These are phyloP conservation scores for Argyrosomus regius DNA, from an alignment of 2,797 vertebrate genomes.

Conservation along the genomic window DNA sequence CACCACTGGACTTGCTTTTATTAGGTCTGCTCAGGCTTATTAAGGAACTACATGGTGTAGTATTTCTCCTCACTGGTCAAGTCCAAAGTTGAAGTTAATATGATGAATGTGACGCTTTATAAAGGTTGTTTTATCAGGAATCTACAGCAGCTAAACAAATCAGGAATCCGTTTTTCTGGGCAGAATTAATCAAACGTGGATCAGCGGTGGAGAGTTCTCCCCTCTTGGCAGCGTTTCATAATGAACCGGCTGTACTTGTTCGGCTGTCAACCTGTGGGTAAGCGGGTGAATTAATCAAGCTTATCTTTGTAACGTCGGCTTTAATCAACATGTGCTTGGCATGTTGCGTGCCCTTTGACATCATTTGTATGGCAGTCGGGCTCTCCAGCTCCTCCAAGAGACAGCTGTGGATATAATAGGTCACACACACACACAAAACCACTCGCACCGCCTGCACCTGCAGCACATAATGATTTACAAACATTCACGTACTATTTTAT, in stretches of 20 bases:
- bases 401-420: conserved; percentile 59
- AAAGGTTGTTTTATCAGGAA: conserved; percentile 26
- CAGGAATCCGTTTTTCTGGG: conserved; percentile 25
- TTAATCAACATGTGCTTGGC: conserved; percentile 61
- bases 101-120: not conserved
- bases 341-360: conserved; percentile 66
- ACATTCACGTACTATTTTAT: too few species aligned
- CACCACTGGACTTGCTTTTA: not conserved
- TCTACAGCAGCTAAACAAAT: conserved; percentile 29
- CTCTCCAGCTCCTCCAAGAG: conserved; percentile 45
- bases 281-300: conserved; percentile 70
- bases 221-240: conserved; percentile 50
- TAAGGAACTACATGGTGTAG: conserved; percentile 6
- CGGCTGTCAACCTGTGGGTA: conserved; percentile 54
- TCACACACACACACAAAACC: conserved; percentile 20
- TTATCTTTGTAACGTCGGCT: conserved; percentile 61
- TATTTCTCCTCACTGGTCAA: not conserved
- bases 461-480: too few species aligned
- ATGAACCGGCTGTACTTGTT: conserved; percentile 56
- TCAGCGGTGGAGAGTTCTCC: conserved; percentile 18
- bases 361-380: conserved; percentile 55
- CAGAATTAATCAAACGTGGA: conserved; percentile 49
- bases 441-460: conserved; percentile 6
- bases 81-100: conserved; percentile 9
- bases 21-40: conserved; percentile 41